Conservation (phyloP, 2,888 invertebrate genomes). For the Sesamia inferens region DNA sequence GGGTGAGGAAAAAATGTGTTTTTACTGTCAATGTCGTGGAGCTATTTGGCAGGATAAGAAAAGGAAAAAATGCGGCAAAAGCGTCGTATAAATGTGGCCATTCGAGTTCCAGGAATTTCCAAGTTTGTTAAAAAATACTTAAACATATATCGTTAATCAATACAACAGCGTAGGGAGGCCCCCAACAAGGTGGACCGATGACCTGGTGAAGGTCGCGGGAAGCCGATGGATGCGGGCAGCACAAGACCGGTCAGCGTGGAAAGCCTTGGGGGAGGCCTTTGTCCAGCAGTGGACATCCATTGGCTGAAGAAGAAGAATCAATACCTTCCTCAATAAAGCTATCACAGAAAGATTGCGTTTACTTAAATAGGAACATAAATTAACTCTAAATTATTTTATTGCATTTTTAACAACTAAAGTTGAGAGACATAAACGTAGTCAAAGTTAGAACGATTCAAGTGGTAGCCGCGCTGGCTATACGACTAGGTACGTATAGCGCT, state of each 20-base stretch:
- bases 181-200: too few relatives aligned
- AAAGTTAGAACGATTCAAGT: slow-evolving; percentile 47
- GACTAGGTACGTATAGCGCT: slow-evolving; percentile 61
- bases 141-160: slow-evolving; percentile 18
- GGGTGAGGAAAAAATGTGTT: slow-evolving; percentile 56
- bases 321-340: slow-evolving; percentile 12
- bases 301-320: too few relatives aligned
- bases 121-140: slow-evolving; percentile 47
- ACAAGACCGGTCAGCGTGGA: too few relatives aligned
- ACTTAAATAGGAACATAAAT: slow-evolving; percentile 45
- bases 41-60: slow-evolving; percentile 57
- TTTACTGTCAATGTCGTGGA: slow-evolving; percentile 50
- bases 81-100: slow-evolving; percentile 52
- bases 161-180: too few relatives aligned
- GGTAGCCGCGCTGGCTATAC: slow-evolving; percentile 25
- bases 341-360: slow-evolving; percentile 24
- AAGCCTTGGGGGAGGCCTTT: too few relatives aligned
- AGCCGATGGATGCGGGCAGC: too few relatives aligned
- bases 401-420: slow-evolving; percentile 46
- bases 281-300: too few relatives aligned
- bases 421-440: slow-evolving; percentile 37
- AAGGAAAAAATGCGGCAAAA: slow-evolving; percentile 46
- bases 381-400: slow-evolving; percentile 43
- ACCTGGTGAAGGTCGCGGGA: too few relatives aligned
- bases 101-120: slow-evolving; percentile 44